Evolutionary conservation across 2,888 invertebrate genomes (phyloP).

Genomic region (Nomada fucata): DNA sequence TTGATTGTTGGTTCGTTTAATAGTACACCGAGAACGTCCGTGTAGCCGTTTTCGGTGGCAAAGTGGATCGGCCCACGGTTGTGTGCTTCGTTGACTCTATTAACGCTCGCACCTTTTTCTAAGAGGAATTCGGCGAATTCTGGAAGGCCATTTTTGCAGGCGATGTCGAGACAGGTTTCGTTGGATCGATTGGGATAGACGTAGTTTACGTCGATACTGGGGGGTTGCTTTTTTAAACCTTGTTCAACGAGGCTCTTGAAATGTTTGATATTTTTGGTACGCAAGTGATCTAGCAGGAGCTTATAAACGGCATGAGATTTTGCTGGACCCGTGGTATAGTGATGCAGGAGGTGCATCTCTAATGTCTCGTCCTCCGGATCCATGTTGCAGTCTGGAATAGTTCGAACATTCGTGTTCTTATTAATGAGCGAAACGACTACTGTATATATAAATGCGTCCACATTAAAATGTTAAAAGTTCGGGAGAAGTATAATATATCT

Average conservation of each 20-base stretch:
- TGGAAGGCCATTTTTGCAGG: conserved; percentile 85
- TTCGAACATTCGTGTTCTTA: too few relatives aligned
- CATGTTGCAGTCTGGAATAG: conserved; percentile 51
- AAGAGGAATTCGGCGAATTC: conserved; percentile 87
- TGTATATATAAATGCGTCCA: not conserved
- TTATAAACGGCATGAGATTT: conserved; percentile 50
- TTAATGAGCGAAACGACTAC: not conserved
- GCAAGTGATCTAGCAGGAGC: conserved; percentile 44
- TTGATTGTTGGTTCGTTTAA: conserved; percentile 76
- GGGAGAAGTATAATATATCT: not conserved
- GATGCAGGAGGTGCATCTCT: conserved; percentile 61
- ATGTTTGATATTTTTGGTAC: conserved; percentile 24
- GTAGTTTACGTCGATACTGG: conserved; percentile 85
- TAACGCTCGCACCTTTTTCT: conserved; percentile 87
- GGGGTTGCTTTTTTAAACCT: conserved; percentile 45
- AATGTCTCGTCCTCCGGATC: conserved; percentile 59
- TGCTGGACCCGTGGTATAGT: not conserved
- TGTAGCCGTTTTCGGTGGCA: conserved; percentile 85
- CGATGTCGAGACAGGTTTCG: conserved; percentile 87
- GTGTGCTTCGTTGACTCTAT: conserved; percentile 86
- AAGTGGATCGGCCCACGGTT: conserved; percentile 88
- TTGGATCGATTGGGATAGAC: conserved; percentile 86
- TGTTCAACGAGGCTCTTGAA: conserved; percentile 71
- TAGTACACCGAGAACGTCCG: conserved; percentile 72
- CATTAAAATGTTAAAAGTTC: not conserved